Evolutionary conservation across 2,797 vertebrate genomes (phyloP).

Genomic region (Steatocranus sp.): DNA sequence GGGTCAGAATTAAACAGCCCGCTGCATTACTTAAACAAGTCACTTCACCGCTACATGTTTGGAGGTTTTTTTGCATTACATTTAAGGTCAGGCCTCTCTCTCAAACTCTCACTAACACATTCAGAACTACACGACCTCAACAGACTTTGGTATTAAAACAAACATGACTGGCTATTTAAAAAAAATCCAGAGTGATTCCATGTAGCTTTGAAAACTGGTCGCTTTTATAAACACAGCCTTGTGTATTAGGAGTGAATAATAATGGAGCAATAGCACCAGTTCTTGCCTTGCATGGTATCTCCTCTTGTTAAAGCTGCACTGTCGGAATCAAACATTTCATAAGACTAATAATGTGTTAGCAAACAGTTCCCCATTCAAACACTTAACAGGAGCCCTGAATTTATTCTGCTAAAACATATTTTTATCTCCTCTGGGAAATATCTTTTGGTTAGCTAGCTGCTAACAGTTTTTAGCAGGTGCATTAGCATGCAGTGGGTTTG

Average conservation of each 20-base stretch:
- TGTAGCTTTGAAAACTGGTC: not conserved
- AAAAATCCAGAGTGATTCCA: not conserved
- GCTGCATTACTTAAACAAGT: not conserved
- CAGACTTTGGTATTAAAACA: not conserved
- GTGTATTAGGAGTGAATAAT: not conserved
- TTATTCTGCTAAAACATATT: not conserved
- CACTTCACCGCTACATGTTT: not conserved
- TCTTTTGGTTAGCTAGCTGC: not conserved
- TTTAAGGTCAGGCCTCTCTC: not conserved
- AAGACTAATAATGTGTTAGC: not conserved
- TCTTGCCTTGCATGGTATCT: not conserved
- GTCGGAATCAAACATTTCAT: not conserved
- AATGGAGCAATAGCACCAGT: not conserved
- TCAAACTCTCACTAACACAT: not conserved
- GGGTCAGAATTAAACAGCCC: not conserved
- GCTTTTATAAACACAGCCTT: not conserved
- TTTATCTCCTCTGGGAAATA: not conserved
- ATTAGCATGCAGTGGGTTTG: not conserved
- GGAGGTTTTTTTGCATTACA: not conserved
- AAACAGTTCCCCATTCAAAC: not conserved
- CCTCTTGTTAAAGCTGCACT: not conserved
- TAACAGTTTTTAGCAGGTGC: not conserved
- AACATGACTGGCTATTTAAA: not conserved
- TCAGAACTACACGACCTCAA: not conserved
- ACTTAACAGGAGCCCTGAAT: not conserved